Percentiles rank a stretch among this genome's conserved stretches.
Evolutionary conservation across 2,888 invertebrate genomes (phyloP).

Genomic region (Exephanes ischioxanthus): DNA sequence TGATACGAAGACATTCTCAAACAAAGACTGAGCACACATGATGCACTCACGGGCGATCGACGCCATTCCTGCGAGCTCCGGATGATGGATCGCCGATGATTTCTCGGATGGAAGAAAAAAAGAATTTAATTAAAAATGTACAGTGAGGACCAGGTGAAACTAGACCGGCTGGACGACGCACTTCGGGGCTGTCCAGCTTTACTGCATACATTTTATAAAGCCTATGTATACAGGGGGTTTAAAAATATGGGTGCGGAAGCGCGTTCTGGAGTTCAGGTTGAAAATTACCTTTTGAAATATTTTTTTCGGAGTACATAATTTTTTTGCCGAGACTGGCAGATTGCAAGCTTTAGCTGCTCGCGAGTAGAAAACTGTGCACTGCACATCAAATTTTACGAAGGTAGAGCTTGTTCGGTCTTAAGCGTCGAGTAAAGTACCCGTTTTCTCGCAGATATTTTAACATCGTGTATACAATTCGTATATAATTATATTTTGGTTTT

Average conservation of each 20-base stretch:
- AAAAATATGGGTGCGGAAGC: not conserved
- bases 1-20: slow-evolving; percentile 50
- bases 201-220: not conserved
- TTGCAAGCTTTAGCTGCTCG: not conserved
- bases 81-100: not conserved
- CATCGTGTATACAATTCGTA: not conserved
- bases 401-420: not conserved
- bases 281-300: not conserved
- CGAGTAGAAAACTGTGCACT: not conserved
- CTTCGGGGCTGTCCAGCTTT: not conserved
- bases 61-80: not conserved
- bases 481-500: not conserved
- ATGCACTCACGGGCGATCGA: slow-evolving; percentile 50
- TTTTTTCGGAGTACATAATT: not conserved
- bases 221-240: not conserved
- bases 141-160: not conserved
- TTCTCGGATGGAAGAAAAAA: not conserved
- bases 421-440: not conserved
- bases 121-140: not conserved
- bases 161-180: not conserved
- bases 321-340: not conserved
- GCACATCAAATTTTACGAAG: not conserved
- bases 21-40: slow-evolving; percentile 69
- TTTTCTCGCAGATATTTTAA: not conserved
- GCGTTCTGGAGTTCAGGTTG: not conserved